Conservation (phyloP, 2,113 vertebrate genomes). For the Poeciliopsis turrubarensis region DNA sequence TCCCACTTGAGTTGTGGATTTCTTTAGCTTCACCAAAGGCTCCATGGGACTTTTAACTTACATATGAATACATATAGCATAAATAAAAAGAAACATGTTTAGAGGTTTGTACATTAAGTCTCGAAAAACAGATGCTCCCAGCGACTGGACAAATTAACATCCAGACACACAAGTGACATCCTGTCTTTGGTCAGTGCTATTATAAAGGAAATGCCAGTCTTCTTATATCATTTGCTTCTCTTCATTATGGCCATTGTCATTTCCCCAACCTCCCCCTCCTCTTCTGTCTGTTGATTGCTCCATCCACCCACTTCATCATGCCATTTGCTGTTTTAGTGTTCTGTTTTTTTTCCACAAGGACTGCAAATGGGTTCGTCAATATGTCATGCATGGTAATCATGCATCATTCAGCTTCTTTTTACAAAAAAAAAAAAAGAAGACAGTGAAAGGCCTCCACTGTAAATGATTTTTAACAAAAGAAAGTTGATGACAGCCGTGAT, state of each 20-base stretch:
- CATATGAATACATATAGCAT: no score
- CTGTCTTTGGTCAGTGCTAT: slow-evolving; percentile 1
- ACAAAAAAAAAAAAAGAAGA: neutral
- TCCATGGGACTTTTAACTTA: neutral
- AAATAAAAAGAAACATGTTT: neutral
- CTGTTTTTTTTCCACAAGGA: slow-evolving; percentile 38
- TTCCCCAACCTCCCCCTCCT: neutral
- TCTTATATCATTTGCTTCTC: slow-evolving; percentile 1
- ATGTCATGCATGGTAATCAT: slow-evolving; percentile 58
- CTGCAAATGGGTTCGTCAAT: slow-evolving; percentile 68
- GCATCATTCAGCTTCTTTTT: slow-evolving; percentile 46
- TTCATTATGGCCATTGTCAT: slow-evolving; percentile 1
- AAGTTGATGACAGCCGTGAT: slow-evolving; percentile 45
- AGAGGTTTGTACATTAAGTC: neutral
- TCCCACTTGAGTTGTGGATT: neutral
- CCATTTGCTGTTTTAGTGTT: slow-evolving; percentile 30
- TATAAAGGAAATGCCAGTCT: neutral
- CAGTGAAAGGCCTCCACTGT: slow-evolving; percentile 35
- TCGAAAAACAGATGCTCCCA: neutral
- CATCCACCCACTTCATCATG: slow-evolving; percentile 13
- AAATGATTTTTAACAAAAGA: slow-evolving; percentile 46
- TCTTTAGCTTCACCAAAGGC: neutral
- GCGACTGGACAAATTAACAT: neutral
- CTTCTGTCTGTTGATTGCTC: slow-evolving; percentile 29
- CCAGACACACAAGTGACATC: neutral